phyloP scores from a whole-genome alignment of 2,888 invertebrate species.

The Diloba caeruleocephala region DNA sequence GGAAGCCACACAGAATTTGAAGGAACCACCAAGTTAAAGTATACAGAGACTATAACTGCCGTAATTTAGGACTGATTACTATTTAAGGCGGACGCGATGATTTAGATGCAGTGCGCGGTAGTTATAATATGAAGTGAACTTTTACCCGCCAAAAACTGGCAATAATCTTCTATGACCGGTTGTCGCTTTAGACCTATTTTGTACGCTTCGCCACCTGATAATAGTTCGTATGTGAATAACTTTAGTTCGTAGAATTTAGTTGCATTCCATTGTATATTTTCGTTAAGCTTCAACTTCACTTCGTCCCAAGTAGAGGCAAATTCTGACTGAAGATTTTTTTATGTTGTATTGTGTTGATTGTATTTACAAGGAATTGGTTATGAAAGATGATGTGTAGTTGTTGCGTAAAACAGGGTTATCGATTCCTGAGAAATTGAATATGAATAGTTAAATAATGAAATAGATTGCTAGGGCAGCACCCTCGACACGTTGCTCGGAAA shows the following conservation, averaged over 20 bases:
- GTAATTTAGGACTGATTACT: constrained; percentile 32
- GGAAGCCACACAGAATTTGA: constrained; percentile 81
- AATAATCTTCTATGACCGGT: constrained; percentile 33
- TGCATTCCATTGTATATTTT: constrained; percentile 31
- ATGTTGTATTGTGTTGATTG: constrained; percentile 36
- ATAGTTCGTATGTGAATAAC: constrained; percentile 35
- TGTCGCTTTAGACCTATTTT: constrained; percentile 9
- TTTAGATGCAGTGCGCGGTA: constrained; percentile 24
- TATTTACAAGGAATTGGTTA: constrained; percentile 42
- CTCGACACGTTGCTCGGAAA: too few relatives aligned
- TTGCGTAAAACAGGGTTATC: constrained; percentile 18
- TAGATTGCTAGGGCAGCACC: too few relatives aligned
- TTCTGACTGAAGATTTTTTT: constrained; percentile 42
- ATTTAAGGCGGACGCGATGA: constrained; percentile 14
- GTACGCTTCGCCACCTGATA: constrained; percentile 43
- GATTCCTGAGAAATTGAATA: constrained; percentile 31
- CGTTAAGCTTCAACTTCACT: constrained; percentile 5
- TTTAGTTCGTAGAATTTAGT: constrained; percentile 16
- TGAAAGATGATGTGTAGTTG: constrained; percentile 22
- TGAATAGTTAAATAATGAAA: too few relatives aligned
- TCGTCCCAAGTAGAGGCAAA: constrained; percentile 27
- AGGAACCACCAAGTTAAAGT: constrained; percentile 16
- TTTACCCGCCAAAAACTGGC: constrained; percentile 28
- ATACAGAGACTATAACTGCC: constrained; percentile 44
- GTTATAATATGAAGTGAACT: background rate